A percentile compares a stretch with the other conserved stretches of the same genome.
These are phyloP conservation scores for Tuta absoluta DNA, from an alignment of 2,888 invertebrate species.

Conservation along the genomic window DNA sequence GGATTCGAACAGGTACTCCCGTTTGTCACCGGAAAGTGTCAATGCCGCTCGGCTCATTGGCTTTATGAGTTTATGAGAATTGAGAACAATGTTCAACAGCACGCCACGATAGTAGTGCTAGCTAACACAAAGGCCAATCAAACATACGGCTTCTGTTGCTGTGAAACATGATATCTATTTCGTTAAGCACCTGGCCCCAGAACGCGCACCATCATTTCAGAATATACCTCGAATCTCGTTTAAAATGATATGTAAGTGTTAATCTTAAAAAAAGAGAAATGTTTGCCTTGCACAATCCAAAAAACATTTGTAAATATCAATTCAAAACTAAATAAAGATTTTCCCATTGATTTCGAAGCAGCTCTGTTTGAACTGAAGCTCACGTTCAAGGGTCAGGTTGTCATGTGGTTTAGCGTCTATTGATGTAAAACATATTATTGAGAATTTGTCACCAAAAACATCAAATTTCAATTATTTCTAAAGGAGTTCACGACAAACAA, in stretches of 20 bases:
- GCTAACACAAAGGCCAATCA: conserved; percentile 3
- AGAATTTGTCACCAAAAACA: too few relatives aligned
- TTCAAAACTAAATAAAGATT: conserved; percentile 7
- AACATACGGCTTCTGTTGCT: neutral
- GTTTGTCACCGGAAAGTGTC: conserved; percentile 45
- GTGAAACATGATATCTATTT: conserved; percentile 8
- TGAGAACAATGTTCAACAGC: conserved; percentile 34
- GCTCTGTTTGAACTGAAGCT: neutral
- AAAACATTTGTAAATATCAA: neutral
- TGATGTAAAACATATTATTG: too few relatives aligned
- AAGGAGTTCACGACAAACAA: too few relatives aligned
- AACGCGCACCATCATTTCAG: neutral
- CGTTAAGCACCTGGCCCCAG: neutral
- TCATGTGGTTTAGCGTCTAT: too few relatives aligned
- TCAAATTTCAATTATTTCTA: too few relatives aligned
- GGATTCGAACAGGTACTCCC: conserved; percentile 28
- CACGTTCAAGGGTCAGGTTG: conserved; percentile 2
- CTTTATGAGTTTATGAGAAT: conserved; percentile 35
- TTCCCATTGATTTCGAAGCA: conserved; percentile 20
- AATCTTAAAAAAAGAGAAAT: neutral
- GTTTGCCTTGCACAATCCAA: conserved; percentile 23
- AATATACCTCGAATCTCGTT: too few relatives aligned
- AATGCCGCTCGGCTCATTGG: conserved; percentile 45
- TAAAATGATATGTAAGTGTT: too few relatives aligned
- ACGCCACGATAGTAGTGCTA: neutral